Evolutionary conservation across 2,888 invertebrate genomes (phyloP), one percentile per base, ranked within the genome.

Genomic region (Syritta pipiens): DNA sequence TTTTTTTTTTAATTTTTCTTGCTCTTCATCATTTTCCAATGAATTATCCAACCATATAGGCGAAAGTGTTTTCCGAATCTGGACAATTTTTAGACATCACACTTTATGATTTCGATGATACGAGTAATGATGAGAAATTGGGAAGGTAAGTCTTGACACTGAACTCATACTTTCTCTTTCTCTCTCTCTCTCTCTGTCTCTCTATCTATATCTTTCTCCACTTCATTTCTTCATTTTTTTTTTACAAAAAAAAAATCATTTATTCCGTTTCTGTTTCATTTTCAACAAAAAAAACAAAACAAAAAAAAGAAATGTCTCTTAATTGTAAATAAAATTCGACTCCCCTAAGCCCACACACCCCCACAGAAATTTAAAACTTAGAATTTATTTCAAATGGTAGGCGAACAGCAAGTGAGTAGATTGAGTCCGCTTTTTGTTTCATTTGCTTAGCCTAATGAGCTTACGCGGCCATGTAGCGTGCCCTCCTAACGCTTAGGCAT

Each of bases 51-150:
- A 68, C 82, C 74, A n/a, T n/a, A n/a, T 84, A 89, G 89, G 87
- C 88, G 65, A 84, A 85, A 84, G 84, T 89, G 84, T 87, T 86
- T 85, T 85, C 86, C 84, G 87, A 88, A 85, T 82, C 84, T 85
- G 89, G 89, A 84, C 89, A 89, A 84, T 84, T 76, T 82, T 84
- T 94, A 86, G 89, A 89, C 86, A 91, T 95, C 85, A 90, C 89
- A 86, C 91, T 97, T 85, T 94, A 91, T 92, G 97, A 98, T 92
- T 94, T 95, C 92, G 97, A 98, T 91, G 94, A 94, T 87, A 93
- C 95, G 84, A 94, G 93, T 86, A 92, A 94, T 88, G 97, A 98
- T 90, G 98, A 98, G 90, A 92, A 92, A 84, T 93, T 98, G 85
- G 98, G 98, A 92, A 96, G 96, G 96, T 95, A 91, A 90, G 92